Evolutionary conservation across 1,140 invertebrate species (phyloP), one percentile per base, ranked within the genome.

Genomic region (Brachionus paranguensis): DNA sequence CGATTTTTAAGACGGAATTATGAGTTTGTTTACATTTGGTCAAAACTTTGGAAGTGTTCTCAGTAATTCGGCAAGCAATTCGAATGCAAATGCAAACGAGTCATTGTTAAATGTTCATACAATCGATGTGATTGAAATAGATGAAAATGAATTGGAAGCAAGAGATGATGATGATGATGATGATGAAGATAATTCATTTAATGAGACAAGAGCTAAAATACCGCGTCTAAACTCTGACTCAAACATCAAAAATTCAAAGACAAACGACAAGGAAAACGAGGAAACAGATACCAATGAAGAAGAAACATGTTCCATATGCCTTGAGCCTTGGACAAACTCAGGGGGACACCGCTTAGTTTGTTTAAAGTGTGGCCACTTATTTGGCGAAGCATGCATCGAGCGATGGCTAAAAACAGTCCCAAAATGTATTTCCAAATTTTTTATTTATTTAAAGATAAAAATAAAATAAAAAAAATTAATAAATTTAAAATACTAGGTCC

Each of bases 281-380:
- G 29, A 55, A 17, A 17, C 55, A 20, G 29, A 60, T 10, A 55
- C 33, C 4, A 12, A 5, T 4, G 78, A 81, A 47, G 78, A 81
- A 81, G 78, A 64, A 64, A 68, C 78, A 17, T 97, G 95, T 86
- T 91, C 94, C 0, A 96, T 97, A 85, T 97, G 96, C 86, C 91
- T 95, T 85, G 95, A 96, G 50, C 88, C 90, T 11, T 96, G 94
- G 93, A 94, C 93, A 1, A 95, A 93, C 86, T 92, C 92, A n/a
- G 95, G 95, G 0, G 91, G 92, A 1, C 96, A 97, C 89, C 91
- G 94, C 68, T 88, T 96, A 1, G 93, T 93, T 7, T 93, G 93
- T 11, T 89, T 97, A 11, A 93, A 93, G 86, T 97, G 96, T 90
- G 96, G 96, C 0, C 96, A 97, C 90, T 89, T 97, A 1, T 97